Percentiles rank a stretch among this genome's conserved stretches.
Conservation (phyloP, 2,888 invertebrate species). For the Sipunculus nudus region DNA sequence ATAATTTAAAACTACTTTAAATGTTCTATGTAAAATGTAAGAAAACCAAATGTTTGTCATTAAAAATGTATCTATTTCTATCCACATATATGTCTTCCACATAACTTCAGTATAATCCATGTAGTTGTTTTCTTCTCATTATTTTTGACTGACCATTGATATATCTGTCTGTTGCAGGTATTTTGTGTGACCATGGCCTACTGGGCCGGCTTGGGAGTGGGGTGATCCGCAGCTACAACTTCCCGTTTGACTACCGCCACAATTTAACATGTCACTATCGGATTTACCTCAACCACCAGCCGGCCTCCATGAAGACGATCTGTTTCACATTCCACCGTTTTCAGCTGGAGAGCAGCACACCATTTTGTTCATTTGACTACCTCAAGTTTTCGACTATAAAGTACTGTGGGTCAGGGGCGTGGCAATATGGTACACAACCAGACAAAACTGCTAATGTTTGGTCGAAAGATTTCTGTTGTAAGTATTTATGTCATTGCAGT, state of each 20-base stretch:
- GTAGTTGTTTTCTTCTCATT: no score
- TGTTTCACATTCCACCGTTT: slow-evolving; percentile 40
- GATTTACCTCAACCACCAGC: slow-evolving; percentile 17
- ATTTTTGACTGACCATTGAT: no score
- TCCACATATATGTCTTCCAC: no score
- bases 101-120: no score
- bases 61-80: no score
- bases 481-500: no score
- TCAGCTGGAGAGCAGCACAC: slow-evolving; percentile 34
- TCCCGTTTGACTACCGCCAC: slow-evolving; percentile 41
- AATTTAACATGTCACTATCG: slow-evolving; percentile 39
- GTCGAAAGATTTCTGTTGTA: slow-evolving; percentile 40
- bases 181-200: no score
- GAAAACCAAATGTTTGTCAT: no score
- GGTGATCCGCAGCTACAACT: slow-evolving; percentile 39
- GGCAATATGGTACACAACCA: slow-evolving; percentile 34
- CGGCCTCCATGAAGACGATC: slow-evolving; percentile 19
- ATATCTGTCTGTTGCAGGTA: no score
- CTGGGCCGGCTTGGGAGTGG: slow-evolving; percentile 28
- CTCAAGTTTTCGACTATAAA: slow-evolving; percentile 28
- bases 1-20: no score
- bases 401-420: slow-evolving; percentile 39
- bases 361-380: slow-evolving; percentile 43
- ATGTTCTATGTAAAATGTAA: no score
- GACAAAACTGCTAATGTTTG: slow-evolving; percentile 33